Evolutionary conservation across 1,140 invertebrate genomes (phyloP).

Genomic region (Zaprionus gabonicus): DNA sequence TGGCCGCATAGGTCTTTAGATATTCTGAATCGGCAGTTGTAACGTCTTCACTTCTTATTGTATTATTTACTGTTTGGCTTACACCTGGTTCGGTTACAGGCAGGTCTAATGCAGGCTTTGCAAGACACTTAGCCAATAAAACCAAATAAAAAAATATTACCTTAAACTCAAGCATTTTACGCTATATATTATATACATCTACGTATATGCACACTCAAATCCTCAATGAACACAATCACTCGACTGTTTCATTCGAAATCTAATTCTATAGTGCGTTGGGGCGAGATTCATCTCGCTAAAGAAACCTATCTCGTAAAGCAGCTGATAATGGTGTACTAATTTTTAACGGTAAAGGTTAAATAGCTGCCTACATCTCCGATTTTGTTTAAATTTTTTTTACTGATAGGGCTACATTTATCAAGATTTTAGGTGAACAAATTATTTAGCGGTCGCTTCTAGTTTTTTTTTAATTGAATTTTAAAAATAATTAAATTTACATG

Average conservation of each 20-base stretch:
- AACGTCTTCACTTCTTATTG: background rate
- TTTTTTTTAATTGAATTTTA: too few relatives aligned
- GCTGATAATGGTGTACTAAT: too few relatives aligned
- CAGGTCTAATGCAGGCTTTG: constrained; percentile 21
- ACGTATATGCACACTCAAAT: background rate
- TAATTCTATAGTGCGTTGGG: constrained; percentile 44
- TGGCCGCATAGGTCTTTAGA: constrained; percentile 64
- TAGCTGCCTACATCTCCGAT: too few relatives aligned
- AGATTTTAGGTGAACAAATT: too few relatives aligned
- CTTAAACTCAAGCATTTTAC: constrained; percentile 42
- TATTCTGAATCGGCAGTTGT: constrained; percentile 13
- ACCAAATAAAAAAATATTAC: constrained; percentile 15
- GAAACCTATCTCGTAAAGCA: too few relatives aligned
- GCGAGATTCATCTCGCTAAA: background rate
- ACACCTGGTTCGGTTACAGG: too few relatives aligned
- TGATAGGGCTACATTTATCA: too few relatives aligned
- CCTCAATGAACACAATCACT: background rate
- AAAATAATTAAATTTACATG: too few relatives aligned
- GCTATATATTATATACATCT: background rate
- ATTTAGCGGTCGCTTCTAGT: too few relatives aligned
- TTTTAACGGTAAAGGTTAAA: too few relatives aligned
- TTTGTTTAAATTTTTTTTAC: too few relatives aligned
- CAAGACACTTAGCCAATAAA: constrained; percentile 19
- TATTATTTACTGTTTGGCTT: too few relatives aligned
- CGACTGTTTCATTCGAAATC: constrained; percentile 44